A percentile compares a stretch with the other conserved stretches of the same genome.
These are phyloP conservation scores for Drosophila sturtevanti DNA, from an alignment of 1,140 invertebrate species.

Conservation along the genomic window DNA sequence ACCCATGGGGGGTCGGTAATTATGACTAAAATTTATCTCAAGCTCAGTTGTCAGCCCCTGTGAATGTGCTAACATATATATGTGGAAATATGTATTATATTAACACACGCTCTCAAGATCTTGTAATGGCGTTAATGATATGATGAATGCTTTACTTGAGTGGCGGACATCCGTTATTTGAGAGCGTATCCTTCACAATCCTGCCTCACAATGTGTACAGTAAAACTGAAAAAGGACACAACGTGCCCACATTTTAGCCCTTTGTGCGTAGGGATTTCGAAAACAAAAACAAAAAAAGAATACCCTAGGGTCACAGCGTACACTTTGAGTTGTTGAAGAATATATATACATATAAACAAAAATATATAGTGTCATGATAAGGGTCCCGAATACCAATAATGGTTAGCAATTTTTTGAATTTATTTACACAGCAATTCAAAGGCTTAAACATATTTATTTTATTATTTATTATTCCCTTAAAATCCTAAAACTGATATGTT, in stretches of 20 bases:
- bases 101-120: conserved; percentile 34
- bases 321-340: no score
- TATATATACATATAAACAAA: no score
- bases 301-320: neutral
- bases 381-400: no score
- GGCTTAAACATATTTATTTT: no score
- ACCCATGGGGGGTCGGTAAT: conserved; percentile 24
- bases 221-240: neutral
- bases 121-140: conserved; percentile 59
- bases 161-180: conserved; percentile 57
- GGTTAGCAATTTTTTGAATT: no score
- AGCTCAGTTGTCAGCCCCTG: conserved; percentile 1
- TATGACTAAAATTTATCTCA: conserved; percentile 29
- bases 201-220: conserved; percentile 20
- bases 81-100: conserved; percentile 34
- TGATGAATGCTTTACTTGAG: conserved; percentile 58
- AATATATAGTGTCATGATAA: no score
- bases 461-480: no score
- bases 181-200: conserved; percentile 27
- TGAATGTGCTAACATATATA: no score
- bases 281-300: neutral
- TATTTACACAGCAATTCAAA: no score
- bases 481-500: no score
- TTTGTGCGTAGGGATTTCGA: neutral
- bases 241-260: neutral